Evolutionary conservation across 2,888 invertebrate species (phyloP), one percentile per base, ranked within the genome.

Genomic region (Nephrotoma guestfalica): DNA sequence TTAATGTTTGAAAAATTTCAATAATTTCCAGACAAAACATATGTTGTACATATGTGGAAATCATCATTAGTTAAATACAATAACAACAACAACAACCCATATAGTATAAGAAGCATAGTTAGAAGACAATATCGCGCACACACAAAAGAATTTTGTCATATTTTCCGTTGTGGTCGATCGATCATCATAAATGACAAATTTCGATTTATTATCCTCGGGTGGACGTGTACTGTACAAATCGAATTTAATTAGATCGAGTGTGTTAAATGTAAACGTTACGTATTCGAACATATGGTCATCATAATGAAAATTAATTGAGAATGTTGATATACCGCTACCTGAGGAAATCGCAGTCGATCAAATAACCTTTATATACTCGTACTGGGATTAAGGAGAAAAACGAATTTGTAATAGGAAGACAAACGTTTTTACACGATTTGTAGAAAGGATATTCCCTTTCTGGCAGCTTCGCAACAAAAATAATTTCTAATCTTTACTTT

Each of bases 21-120:
- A 71, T 71, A 71, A 84, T 84, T 84, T 84, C 84, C 84, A 84
- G 84, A 84, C 84, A 84, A 84, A 84, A 84, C 84, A 84, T 84
- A 42, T 84, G 84, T 84, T 84, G 41, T 84, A 84, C 84, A 84
- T 84, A 84, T 84, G 84, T 84, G 84, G 42, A 84, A 84, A 84
- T 84, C 84, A 84, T 84, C 84, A 84, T 71, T 71, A 71, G 71
- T 71, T 71, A 71, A 71, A 18, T 30, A 71, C 71, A 51, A 51
- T 6, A 51, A 7, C 51, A 71, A 71, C 71, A 71, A 57, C 57
- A 43, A 6, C 43, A 57, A 57, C 15, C 6, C 57, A 57, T 57
- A 57, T 2, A 71, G 9, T 15, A 30, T 71, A 71, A 71, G 71
- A 71, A 71, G 30, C 18, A 71, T 57, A 15, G 30, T 71, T 71